Base-by-base conservation (phyloP, 2,113 vertebrate species). In the Leiothrix lutea region DNA sequence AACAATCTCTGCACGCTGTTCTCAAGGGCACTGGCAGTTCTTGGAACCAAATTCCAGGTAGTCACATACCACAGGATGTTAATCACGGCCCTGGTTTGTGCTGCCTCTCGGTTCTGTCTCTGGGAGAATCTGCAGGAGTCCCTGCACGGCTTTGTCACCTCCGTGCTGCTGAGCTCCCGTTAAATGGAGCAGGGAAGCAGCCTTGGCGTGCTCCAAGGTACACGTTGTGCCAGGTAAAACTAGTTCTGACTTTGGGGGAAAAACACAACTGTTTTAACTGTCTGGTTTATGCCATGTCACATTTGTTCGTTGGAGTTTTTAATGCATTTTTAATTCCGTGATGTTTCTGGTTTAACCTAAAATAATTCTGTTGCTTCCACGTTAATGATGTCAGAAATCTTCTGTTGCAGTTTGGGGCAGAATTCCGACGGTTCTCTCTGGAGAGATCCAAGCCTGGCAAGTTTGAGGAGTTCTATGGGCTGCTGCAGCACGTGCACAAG, bases 401-500 rank as follows among this genome's bases (percentile, higher is more conserved):
- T 96, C 91, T 82, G 21, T 97, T 94, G 33, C 96, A 99, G 99
- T 99, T 99, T 94, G 99, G 99, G 95, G 99, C 99, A 48, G 99
- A 99, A 97, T 99, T 99, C 94, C 99, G 99, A 48, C 98, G 99
- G 4, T 99, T 99, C 98, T 99, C 99, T 35, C 97, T 99, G 98
- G 99, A 99, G 95, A 98, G 99, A 50, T 99, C 99, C 17, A 99
- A 99, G 72, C 99, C 99, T 31, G 99, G 99, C 2, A 99, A 98
- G 73, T 99, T 99, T 65, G 99, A 99, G 86, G 99, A 99, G 97
- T 99, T 99, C 97, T 99, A 99, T 47, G 99, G 99, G 69, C 98
- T 99, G 36, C 78, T 99, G 79, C 99, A 99, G 83, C 99, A 99
- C 3, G 99, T 99, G 33, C 99, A 99, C 93, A 99, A 99, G 94